These are phyloP conservation scores for Anthonomus grandis DNA, from an alignment of 1,140 invertebrate genomes.

Conservation along the genomic window DNA sequence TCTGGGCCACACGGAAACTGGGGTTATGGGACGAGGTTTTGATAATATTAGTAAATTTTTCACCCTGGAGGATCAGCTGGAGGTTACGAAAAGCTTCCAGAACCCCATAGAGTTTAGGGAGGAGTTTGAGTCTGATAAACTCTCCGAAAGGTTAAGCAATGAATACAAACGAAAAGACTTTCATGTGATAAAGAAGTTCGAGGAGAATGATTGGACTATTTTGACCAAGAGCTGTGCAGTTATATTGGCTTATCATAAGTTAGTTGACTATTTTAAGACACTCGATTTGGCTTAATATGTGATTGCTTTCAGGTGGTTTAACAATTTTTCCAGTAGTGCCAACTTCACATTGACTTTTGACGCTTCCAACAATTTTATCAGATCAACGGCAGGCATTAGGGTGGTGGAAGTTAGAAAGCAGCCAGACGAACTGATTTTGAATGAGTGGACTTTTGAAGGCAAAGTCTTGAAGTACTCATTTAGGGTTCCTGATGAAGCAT, in stretches of 20 bases:
- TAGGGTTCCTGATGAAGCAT: constrained; percentile 51
- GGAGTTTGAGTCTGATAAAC: constrained; percentile 46
- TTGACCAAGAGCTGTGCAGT: constrained; percentile 67
- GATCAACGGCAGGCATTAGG: constrained; percentile 61
- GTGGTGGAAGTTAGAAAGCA: constrained; percentile 66
- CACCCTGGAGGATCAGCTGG: constrained; percentile 52
- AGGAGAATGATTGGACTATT: constrained; percentile 53
- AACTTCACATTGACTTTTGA: constrained; percentile 55
- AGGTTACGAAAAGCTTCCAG: constrained; percentile 36
- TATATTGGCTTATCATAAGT: constrained; percentile 63
- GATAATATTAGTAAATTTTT: constrained; percentile 81
- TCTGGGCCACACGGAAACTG: constrained; percentile 83
- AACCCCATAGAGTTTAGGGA: constrained; percentile 36
- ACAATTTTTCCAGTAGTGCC: constrained; percentile 52
- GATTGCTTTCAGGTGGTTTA: constrained; percentile 51
- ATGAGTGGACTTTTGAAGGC: constrained; percentile 64
- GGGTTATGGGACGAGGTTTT: constrained; percentile 93
- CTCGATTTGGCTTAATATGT: background rate
- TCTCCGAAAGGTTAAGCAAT: constrained; percentile 53
- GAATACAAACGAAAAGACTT: constrained; percentile 52
- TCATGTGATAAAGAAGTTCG: constrained; percentile 48
- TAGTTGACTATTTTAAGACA: no score
- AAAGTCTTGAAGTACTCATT: constrained; percentile 56
- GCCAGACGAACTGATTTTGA: constrained; percentile 58
- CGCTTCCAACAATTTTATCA: constrained; percentile 56